Evolutionary conservation across 2,888 invertebrate genomes (phyloP), one percentile per base, ranked within the genome.

Genomic region (Ormyrus rosae): DNA sequence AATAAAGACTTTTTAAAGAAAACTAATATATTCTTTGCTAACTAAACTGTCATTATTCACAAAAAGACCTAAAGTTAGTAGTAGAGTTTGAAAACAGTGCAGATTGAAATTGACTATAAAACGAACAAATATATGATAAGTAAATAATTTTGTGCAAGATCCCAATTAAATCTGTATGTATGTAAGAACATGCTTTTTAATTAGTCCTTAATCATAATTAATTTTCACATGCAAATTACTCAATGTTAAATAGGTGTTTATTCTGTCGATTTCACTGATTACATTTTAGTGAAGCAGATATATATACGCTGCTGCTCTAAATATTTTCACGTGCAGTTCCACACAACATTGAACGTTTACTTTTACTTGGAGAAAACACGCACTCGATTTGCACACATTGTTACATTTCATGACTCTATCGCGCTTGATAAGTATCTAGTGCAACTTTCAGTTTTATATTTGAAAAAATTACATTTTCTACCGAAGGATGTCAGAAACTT

Each of bases 261-360:
- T 81, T 81, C 81, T 69, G 81, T 81, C 81, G 81, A 81, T 81
- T 81, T 74, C 81, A 60, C 74, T 61, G 65, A 60, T 65, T 71
- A 70, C 58, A 58, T 46, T 80, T 80, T 75, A 80, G 71, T 68
- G 63, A 78, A 56, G 19, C 48, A 75, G 34, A 71, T 46, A 60
- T 13, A 67, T 46, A 60, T 46, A 51, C 34, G 55, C 6, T 71
- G 80, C 74, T 74, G 65, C 67, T 75, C 64, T 76, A 80, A 60
- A 50, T 71, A 65, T 19, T 60, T 68, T 73, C 45, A 58, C 9
- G 73, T 69, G 79, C 68, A 58, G 19, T 79, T 69, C 48, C 45
- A 69, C 10, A 79, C 56, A 78, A 78, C 63, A 73, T 60, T 34
- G 55, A 48, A 69, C 58, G 48, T 72, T 64, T 72, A 67, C 67